Evolutionary conservation across 2,113 vertebrate species (phyloP), one percentile per base, ranked within the genome.

Genomic region (Pseudolaguvia tuberculata): DNA sequence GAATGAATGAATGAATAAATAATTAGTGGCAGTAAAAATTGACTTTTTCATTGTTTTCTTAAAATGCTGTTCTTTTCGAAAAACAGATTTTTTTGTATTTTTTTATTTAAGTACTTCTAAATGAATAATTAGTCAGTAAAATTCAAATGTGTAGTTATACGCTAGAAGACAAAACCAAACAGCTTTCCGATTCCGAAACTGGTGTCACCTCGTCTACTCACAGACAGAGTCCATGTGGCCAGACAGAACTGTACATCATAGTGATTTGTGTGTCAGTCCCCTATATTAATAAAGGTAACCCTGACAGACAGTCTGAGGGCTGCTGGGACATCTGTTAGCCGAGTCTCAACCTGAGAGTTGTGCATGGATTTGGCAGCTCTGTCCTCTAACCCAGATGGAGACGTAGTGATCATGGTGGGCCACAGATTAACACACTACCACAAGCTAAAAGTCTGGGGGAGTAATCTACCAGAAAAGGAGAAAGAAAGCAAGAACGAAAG

Each of bases 181-280:
- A 25, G 62, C 39, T 35, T 69, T 86, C 83, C 83, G 85, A 89
- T 85, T 88, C 82, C 80, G 84, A 86, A 86, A 86, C 84, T 83
- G 82, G 82, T 80, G 77, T 83, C 84, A 82, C 79, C 78, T 79
- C 31, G 31, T 35, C 79, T 84, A 85, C 88, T 83, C 86, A 86
- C 83, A 86, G 85, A 72, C 72, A 80, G 42, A 62, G 68, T 78
- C 71, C 58, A 53, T 58, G 66, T 70, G 70, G 51, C 67, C 82
- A 80, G 84, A 84, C 84, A 80, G 76, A 86, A 84, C 84, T 83
- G 83, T 89, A 89, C 88, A 88, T 90, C 86, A 88, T 48, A 67
- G 87, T 90, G 89, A 91, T 90, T 90, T 90, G 89, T 90, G 87
- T 88, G 85, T 84, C 81, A 79, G 83, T 53, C 56, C 85, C 88